These are phyloP conservation scores for Polyergus mexicanus DNA, from an alignment of 1,140 invertebrate genomes.

Conservation along the genomic window DNA sequence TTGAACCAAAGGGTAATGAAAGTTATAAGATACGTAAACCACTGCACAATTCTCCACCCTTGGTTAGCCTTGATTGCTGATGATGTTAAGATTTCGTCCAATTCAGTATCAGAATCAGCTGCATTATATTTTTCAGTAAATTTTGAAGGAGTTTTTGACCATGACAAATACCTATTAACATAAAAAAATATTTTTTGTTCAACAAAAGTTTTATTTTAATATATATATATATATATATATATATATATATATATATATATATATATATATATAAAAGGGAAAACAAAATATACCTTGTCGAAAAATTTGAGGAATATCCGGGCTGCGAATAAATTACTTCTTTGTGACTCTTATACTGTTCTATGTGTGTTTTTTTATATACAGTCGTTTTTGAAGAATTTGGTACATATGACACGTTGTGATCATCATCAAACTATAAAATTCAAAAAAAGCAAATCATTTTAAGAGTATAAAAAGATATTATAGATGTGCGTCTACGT, in stretches of 20 bases:
- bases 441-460: conserved; percentile 1
- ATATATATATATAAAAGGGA: neutral
- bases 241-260: no score
- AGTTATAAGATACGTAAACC: conserved; percentile 64
- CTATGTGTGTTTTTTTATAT: conserved; percentile 76
- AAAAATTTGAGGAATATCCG: conserved; percentile 12
- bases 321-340: conserved; percentile 73
- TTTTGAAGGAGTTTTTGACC: conserved; percentile 38
- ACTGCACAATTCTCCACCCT: conserved; percentile 67
- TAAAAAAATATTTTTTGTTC: conserved; percentile 8
- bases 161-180: conserved; percentile 66
- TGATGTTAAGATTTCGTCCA: conserved; percentile 72
- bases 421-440: conserved; percentile 21
- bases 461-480: conserved; percentile 2
- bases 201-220: neutral
- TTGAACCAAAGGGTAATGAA: conserved; percentile 69
- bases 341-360: conserved; percentile 71
- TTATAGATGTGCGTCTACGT: neutral
- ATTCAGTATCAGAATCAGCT: conserved; percentile 80
- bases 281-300: conserved; percentile 66
- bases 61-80: conserved; percentile 50
- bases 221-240: neutral
- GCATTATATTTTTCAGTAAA: conserved; percentile 43
- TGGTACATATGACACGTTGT: neutral
- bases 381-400: conserved; percentile 60